Percentiles rank a stretch among this genome's conserved stretches.
Conservation (phyloP, 2,113 vertebrate genomes). For the Ginglymostoma cirratum region DNA sequence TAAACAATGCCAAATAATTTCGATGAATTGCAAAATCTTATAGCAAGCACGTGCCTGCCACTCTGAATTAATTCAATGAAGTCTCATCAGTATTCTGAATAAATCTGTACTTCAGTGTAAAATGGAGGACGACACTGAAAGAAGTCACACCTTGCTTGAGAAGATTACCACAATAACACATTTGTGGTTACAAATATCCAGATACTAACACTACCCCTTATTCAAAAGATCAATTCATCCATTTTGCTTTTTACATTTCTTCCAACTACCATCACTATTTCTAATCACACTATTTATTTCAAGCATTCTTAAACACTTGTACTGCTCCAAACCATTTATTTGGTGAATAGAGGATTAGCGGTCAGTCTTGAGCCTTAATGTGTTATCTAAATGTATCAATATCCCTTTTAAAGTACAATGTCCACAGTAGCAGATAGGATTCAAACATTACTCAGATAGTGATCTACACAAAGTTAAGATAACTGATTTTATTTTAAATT, state of each 20-base stretch:
- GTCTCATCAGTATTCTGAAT: neutral
- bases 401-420: neutral
- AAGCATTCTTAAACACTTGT: neutral
- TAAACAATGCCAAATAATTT: neutral
- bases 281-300: neutral
- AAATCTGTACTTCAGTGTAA: neutral
- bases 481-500: neutral
- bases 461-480: neutral
- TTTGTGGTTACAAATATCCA: neutral
- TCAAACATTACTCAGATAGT: neutral
- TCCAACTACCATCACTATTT: neutral
- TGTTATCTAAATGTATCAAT: neutral
- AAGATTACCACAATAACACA: neutral
- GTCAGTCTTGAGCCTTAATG: neutral
- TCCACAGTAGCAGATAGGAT: neutral
- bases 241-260: neutral
- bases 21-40: neutral
- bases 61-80: neutral
- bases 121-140: neutral
- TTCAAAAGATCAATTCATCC: neutral
- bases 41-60: neutral
- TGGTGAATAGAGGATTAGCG: neutral
- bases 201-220: neutral
- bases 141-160: neutral
- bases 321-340: neutral